phyloP scores from a whole-genome alignment of 2,888 invertebrate genomes.

The Sussaba pulchella region DNA sequence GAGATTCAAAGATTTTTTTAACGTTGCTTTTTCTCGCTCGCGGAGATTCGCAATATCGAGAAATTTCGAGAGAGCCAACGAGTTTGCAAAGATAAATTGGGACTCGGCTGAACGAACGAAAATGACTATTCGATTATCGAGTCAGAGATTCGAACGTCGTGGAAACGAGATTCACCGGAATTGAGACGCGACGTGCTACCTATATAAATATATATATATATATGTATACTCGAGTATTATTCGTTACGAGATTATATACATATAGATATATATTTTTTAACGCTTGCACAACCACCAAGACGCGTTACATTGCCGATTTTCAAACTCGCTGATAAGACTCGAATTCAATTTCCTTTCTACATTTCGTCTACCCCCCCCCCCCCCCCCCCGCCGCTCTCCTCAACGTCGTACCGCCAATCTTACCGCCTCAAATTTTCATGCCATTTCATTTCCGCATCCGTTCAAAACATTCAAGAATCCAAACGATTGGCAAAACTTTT shows the following conservation, averaged over 20 bases:
- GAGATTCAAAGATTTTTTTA: background rate
- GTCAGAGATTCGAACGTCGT: slow-evolving; percentile 19
- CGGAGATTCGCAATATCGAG: background rate
- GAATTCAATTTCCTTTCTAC: slow-evolving; percentile 6
- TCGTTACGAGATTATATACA: no score
- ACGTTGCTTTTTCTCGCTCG: background rate
- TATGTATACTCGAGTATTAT: slow-evolving; percentile 17
- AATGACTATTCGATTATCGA: slow-evolving; percentile 51
- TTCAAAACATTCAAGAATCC: background rate
- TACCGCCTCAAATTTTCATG: background rate
- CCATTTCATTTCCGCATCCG: background rate
- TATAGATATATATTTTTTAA: background rate
- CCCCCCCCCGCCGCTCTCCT: background rate
- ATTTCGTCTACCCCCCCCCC: background rate
- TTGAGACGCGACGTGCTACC: slow-evolving; percentile 29
- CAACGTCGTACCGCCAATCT: background rate
- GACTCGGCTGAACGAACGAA: slow-evolving; percentile 23
- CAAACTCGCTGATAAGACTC: slow-evolving; percentile 13
- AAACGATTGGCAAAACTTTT: slow-evolving; percentile 23
- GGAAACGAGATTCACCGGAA: background rate
- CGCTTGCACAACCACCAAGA: slow-evolving; percentile 6
- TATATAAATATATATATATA: slow-evolving; percentile 4
- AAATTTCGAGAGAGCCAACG: background rate
- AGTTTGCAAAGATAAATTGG: slow-evolving; percentile 30
- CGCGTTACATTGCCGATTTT: slow-evolving; percentile 8